Percentiles rank a stretch among this genome's conserved stretches.
Conservation (phyloP, 2,797 vertebrate species). For the Neosalanx taihuensis region DNA sequence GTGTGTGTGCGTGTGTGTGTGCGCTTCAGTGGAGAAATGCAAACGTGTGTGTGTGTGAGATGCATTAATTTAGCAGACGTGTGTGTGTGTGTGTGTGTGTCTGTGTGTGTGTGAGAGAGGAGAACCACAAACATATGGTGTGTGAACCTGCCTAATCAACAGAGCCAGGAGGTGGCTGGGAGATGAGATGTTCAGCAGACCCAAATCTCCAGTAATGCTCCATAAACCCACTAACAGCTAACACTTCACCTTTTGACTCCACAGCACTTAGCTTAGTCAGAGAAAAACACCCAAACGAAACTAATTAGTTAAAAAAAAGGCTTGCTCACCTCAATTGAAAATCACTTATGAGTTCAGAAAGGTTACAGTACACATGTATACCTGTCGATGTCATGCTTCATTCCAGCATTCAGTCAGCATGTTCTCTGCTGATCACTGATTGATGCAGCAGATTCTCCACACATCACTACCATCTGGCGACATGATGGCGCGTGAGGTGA, state of each 20-base stretch:
- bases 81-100: conserved; percentile 1
- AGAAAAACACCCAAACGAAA: too few species aligned
- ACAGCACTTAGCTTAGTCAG: too few species aligned
- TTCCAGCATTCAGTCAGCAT: too few species aligned
- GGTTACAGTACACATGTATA: too few species aligned
- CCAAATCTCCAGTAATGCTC: not conserved
- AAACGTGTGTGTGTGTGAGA: conserved; percentile 55
- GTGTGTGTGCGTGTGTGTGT: conserved; percentile 43
- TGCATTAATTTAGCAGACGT: not conserved
- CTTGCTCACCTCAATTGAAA: too few species aligned
- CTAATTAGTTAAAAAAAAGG: too few species aligned
- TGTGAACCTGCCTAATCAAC: conserved; percentile 49
- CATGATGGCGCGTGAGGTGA: conserved; percentile 24
- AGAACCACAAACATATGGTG: conserved; percentile 51
- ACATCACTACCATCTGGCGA: not conserved
- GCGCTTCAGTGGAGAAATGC: conserved; percentile 29
- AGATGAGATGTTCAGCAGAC: not conserved
- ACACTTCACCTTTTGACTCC: not conserved
- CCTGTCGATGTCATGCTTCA: too few species aligned
- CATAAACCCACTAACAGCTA: not conserved
- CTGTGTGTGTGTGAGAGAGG: conserved; percentile 41
- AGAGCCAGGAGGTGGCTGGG: not conserved
- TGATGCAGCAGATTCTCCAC: not conserved
- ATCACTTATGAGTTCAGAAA: too few species aligned
- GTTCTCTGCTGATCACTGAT: not conserved